phyloP scores from a whole-genome alignment of 2,113 vertebrate species.

The Pelobates fuscus region DNA sequence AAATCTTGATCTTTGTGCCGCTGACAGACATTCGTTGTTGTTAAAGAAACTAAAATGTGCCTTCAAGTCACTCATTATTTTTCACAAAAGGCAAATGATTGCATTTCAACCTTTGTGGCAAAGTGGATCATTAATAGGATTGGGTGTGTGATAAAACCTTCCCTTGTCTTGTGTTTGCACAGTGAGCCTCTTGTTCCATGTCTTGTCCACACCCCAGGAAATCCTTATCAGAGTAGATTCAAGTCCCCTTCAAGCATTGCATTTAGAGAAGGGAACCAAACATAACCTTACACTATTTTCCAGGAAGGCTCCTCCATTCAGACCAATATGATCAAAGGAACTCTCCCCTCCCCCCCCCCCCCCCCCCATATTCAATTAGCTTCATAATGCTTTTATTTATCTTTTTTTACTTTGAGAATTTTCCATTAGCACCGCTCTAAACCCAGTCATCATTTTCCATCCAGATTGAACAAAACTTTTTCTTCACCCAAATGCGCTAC shows the following conservation, averaged over 20 bases:
- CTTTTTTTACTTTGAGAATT: background rate
- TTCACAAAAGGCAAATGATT: constrained; percentile 10
- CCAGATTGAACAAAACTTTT: too few species aligned
- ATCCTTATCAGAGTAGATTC: constrained; percentile 39
- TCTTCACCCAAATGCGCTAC: too few species aligned
- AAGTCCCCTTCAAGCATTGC: constrained; percentile 21
- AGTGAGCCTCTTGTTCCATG: constrained; percentile 29
- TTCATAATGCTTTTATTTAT: background rate
- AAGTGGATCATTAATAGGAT: constrained; percentile 14
- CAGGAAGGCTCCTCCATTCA: constrained; percentile 7
- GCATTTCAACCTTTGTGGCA: constrained; percentile 8
- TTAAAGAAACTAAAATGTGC: background rate
- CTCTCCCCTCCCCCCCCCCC: too few species aligned
- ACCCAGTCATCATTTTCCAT: background rate
- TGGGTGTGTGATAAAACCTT: constrained; percentile 1
- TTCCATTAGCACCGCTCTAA: background rate
- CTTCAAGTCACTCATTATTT: constrained; percentile 17
- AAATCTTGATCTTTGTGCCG: background rate
- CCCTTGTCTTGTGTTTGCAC: constrained; percentile 31
- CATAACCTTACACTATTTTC: constrained; percentile 36
- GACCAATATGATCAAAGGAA: background rate
- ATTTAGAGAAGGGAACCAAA: constrained; percentile 32
- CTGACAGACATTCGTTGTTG: background rate
- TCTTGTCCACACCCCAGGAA: constrained; percentile 27
- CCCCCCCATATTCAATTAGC: background rate